Conservation (phyloP, 2,113 vertebrate genomes). For the Podarcis cretensis region DNA sequence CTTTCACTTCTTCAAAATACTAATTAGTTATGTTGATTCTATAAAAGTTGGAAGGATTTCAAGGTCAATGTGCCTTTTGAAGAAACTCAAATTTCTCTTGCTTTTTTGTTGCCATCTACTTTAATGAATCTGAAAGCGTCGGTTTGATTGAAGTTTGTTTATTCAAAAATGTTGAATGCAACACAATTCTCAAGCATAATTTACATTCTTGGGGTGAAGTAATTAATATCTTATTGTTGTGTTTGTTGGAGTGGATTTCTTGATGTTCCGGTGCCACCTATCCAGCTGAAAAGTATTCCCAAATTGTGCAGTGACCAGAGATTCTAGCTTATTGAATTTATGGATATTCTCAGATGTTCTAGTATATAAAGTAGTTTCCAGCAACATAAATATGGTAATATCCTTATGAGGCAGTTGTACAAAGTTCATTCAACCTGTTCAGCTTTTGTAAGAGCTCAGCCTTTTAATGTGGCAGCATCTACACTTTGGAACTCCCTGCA, state of each 20-base stretch:
- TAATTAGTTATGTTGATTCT: constrained; percentile 23
- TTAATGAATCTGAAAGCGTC: constrained; percentile 45
- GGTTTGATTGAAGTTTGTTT: constrained; percentile 60
- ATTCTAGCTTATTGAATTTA: neutral
- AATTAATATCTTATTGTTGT: constrained; percentile 47
- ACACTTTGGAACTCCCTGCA: no score
- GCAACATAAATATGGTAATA: neutral
- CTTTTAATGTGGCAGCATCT: no score
- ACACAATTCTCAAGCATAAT: constrained; percentile 17
- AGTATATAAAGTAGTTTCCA: neutral
- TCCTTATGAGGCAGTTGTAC: neutral
- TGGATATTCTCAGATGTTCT: neutral
- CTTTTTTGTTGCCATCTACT: neutral
- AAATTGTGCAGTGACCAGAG: neutral
- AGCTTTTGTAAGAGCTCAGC: no score
- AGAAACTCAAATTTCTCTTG: constrained; percentile 18
- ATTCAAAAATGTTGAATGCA: constrained; percentile 46
- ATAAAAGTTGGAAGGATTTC: constrained; percentile 25
- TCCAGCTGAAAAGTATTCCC: neutral
- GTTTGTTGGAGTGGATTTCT: constrained; percentile 33
- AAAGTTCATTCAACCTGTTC: neutral
- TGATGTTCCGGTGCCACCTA: constrained; percentile 9
- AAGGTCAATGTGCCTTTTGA: constrained; percentile 46
- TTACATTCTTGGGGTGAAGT: constrained; percentile 45
- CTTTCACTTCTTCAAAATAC: constrained; percentile 9